Base-by-base conservation (phyloP, 2,797 vertebrate genomes). In the Eutrigla gurnardus region DNA sequence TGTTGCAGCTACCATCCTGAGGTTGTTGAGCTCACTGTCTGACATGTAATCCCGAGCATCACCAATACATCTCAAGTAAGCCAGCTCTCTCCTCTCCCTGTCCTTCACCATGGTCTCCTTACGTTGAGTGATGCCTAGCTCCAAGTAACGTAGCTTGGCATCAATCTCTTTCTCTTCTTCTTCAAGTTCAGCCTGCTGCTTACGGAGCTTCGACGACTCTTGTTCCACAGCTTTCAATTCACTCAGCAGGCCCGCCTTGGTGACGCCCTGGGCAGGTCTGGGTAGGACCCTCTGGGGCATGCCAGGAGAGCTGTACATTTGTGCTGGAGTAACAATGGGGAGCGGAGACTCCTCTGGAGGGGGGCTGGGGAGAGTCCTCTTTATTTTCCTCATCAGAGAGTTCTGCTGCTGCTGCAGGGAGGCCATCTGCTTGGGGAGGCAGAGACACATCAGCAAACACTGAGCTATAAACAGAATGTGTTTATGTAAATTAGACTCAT, bases 151-250 rank as follows among this genome's bases (percentile, higher is more conserved):
- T 77, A 99, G 92, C 90, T 98, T 99, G 59, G 98, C 98, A 3
- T 99, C 98, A 1, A 99, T 99, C 93, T 99, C 98, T 89, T 99
- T 99, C 90, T 99, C 98, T 83, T 99, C 98, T 82, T 99, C 98
- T 0, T 99, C 98, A 77, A 99, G 92, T 89, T 99, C 98, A 0
- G 97, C 97, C 89, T 99, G 98, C 89, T 99, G 98, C 92, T 99
- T 99, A 65, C 98, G 96, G 66, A 99, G 95, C 90, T 99, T 99
- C 17, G 97, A 97, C 35, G 98, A 99, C 86, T 99, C 97, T 5
- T 98, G 97, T 79, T 99, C 98, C 82, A 99, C 98, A 64, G 97
- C 96, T 93, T 97, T 97, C 75, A 99, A 93, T 91, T 99, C 98
- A 0, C 95, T 98, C 74, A 99, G 94, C 67, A 99, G 94, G 68